These are phyloP conservation scores for Lasioglossum marginatum DNA, from an alignment of 2,888 invertebrate species.

Conservation along the genomic window DNA sequence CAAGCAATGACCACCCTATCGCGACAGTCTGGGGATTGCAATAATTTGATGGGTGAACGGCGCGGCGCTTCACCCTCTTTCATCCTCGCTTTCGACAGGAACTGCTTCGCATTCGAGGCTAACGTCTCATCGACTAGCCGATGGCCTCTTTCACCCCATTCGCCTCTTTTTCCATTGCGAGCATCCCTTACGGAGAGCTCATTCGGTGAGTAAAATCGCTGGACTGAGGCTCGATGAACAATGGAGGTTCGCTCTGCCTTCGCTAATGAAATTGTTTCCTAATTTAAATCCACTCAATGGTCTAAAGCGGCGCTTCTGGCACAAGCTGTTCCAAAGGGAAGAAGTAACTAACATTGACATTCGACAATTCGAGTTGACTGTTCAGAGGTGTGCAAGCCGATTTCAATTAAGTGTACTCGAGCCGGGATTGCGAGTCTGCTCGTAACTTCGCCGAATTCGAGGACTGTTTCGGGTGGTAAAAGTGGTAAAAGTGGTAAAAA, in stretches of 20 bases:
- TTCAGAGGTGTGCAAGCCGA: constrained; percentile 38
- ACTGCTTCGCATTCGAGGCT: constrained; percentile 56
- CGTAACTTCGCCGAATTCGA: constrained; percentile 21
- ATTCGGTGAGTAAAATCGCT: constrained; percentile 58
- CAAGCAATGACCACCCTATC: constrained; percentile 28
- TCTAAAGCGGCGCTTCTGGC: neutral
- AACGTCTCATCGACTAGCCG: constrained; percentile 22
- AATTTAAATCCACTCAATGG: constrained; percentile 55
- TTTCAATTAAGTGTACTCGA: constrained; percentile 52
- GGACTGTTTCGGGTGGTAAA: too few relatives aligned
- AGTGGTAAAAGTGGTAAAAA: too few relatives aligned
- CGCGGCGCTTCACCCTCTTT: constrained; percentile 20
- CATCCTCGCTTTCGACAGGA: constrained; percentile 23
- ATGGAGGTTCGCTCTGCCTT: constrained; percentile 37
- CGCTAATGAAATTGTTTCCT: constrained; percentile 75
- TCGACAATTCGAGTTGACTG: constrained; percentile 42
- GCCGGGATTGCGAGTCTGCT: constrained; percentile 43
- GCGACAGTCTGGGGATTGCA: constrained; percentile 55
- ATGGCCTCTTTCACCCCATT: neutral
- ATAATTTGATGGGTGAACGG: constrained; percentile 66
- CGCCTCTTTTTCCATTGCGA: constrained; percentile 10
- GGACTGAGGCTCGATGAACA: constrained; percentile 56
- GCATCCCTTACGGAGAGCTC: constrained; percentile 38
- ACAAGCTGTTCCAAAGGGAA: constrained; percentile 21
- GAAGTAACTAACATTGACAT: constrained; percentile 55